Evolutionary conservation across 2,797 vertebrate genomes (phyloP), one percentile per base, ranked within the genome.

Genomic region (Periophthalmus magnuspinnatus): DNA sequence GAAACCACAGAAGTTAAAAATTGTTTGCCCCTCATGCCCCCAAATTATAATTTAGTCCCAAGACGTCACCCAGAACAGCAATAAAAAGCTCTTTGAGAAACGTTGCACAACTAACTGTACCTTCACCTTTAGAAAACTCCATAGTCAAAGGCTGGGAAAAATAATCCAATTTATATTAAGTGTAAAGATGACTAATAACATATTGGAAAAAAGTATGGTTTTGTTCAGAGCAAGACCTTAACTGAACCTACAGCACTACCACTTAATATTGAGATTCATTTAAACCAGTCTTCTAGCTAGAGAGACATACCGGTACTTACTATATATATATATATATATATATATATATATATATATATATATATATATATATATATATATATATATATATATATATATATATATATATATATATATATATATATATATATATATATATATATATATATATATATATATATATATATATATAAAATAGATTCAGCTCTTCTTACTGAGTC

Each of bases 1-100:
- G 84, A 93, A 90, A 85, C 82, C 84, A 65, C 79, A 84, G 83
- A 61, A 86, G 84, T 86, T 88, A 90, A 93, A 61, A 93, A 89
- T 71, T 84, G 88, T 87, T 90, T 91, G 84, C 83, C 83, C 86
- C 78, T 68, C 21, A 84, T 85, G 74, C 75, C 72, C 69, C 77
- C 72, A 50, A 84, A 91, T 89, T 74, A 90, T 80, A 84, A 84
- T 70, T 74, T 83, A 88, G 89, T 85, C 87, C 75, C 65, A 83
- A 84, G 73, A 84, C 84, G 82, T 90, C 89, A 91, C 84, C 79
- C 58, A 80, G 67, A 80, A 70, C 13, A 48, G 76, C 74, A 77
- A 87, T 90, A 87, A 91, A 90, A 67, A 75, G 76, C 50, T 76
- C 86, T 85, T 92, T 90, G 82, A 90, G 74, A 68, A 3, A 21